Evolutionary conservation across 2,888 invertebrate species (phyloP).

Genomic region (Gymnoscelis rufifasciata): DNA sequence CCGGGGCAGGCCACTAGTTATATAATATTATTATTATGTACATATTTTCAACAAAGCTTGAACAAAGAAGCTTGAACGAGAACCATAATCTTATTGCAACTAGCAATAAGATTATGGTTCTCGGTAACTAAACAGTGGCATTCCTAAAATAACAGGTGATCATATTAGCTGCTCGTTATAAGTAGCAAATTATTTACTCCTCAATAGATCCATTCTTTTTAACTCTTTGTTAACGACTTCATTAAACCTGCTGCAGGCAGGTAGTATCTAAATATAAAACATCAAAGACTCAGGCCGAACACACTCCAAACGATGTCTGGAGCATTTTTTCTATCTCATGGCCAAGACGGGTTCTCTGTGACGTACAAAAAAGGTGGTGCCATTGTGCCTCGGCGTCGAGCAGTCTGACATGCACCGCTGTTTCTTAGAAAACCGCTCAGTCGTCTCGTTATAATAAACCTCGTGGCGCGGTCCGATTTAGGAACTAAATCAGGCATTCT

Average conservation of each 20-base stretch:
- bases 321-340: conserved; percentile 57
- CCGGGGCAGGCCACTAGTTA: too few relatives aligned
- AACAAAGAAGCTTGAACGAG: too few relatives aligned
- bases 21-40: too few relatives aligned
- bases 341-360: conserved; percentile 54
- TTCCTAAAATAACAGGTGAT: background rate
- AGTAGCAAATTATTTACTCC: conserved; percentile 20
- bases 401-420: conserved; percentile 64
- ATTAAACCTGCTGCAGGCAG: conserved; percentile 43
- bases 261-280: conserved; percentile 58
- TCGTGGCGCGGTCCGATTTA: conserved; percentile 19
- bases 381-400: conserved; percentile 72
- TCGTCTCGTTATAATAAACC: conserved; percentile 32
- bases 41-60: too few relatives aligned
- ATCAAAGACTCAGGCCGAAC: conserved; percentile 55
- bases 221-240: conserved; percentile 49
- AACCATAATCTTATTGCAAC: too few relatives aligned
- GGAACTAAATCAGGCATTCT: conserved; percentile 6
- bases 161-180: background rate
- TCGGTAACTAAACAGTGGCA: background rate
- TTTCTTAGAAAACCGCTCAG: conserved; percentile 59
- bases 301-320: conserved; percentile 56
- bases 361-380: conserved; percentile 56
- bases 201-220: conserved; percentile 34
- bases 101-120: background rate